Conservation (phyloP, 2,113 vertebrate species). For the Chelonoidis abingdonii region DNA sequence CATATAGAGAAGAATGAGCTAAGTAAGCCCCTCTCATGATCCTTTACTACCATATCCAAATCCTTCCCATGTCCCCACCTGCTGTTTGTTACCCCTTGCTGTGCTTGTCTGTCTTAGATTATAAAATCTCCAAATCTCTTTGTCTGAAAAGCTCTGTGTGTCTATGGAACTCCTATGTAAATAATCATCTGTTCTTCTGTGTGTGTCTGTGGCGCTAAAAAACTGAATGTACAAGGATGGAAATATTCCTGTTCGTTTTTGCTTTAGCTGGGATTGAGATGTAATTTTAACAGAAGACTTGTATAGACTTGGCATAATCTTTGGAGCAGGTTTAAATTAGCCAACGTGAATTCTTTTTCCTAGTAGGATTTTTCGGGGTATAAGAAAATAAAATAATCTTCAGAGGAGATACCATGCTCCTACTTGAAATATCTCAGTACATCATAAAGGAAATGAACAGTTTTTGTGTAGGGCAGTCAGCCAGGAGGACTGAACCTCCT, state of each 20-base stretch:
- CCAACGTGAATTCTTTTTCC: constrained; percentile 46
- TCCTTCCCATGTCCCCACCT: neutral
- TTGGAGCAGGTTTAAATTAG: constrained; percentile 50
- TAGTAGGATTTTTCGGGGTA: constrained; percentile 65
- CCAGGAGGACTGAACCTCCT: constrained; percentile 47
- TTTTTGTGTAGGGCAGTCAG: constrained; percentile 38
- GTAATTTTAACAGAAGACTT: constrained; percentile 25
- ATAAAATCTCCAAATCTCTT: neutral
- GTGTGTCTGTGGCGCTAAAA: neutral
- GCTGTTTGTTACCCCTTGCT: neutral
- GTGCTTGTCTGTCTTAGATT: neutral
- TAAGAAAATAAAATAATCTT: constrained; percentile 57
- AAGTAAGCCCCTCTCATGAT: accelerated
- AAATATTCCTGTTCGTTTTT: neutral
- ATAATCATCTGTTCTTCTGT: accelerated
- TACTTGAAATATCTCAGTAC: constrained; percentile 25
- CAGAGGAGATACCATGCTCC: constrained; percentile 48
- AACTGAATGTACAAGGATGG: neutral
- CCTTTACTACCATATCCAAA: neutral
- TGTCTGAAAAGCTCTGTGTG: neutral
- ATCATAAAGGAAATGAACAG: constrained; percentile 70
- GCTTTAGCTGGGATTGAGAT: constrained; percentile 6
- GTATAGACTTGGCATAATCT: neutral
- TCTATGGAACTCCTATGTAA: neutral
- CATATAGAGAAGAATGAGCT: accelerated